A percentile compares a stretch with the other conserved stretches of the same genome.
phyloP scores from a whole-genome alignment of 1,140 invertebrate genomes.

The Apis cerana region DNA sequence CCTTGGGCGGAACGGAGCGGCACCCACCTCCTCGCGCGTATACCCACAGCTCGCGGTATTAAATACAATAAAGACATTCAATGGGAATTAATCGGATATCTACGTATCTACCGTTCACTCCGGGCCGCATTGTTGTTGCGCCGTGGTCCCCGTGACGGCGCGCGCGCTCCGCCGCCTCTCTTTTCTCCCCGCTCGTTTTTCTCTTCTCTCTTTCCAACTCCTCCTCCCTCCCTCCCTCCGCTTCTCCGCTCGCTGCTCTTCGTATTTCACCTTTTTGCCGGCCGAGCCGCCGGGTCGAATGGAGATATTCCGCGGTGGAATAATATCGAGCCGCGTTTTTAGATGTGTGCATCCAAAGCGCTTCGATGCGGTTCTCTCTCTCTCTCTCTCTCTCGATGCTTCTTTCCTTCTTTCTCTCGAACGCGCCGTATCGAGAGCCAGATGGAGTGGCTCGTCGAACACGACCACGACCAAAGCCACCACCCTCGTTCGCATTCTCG shows the following conservation, averaged over 20 bases:
- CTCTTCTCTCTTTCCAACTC: slow-evolving; percentile 12
- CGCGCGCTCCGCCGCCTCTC: slow-evolving; percentile 22
- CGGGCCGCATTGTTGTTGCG: slow-evolving; percentile 60
- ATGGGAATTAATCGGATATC: slow-evolving; percentile 79
- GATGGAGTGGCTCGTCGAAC: not conserved
- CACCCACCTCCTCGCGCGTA: not conserved
- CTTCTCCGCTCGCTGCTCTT: slow-evolving; percentile 19
- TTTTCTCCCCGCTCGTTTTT: slow-evolving; percentile 32
- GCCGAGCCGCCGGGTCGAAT: slow-evolving; percentile 44
- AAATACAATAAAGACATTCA: slow-evolving; percentile 80
- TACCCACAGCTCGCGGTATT: slow-evolving; percentile 60
- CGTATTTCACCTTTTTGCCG: slow-evolving; percentile 38
- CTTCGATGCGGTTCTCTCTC: slow-evolving; percentile 8
- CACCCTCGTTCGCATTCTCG: slow-evolving; percentile 48
- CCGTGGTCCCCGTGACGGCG: slow-evolving; percentile 48
- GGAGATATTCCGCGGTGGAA: slow-evolving; percentile 64
- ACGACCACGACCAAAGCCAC: not conserved
- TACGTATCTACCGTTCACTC: slow-evolving; percentile 68
- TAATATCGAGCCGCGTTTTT: slow-evolving; percentile 61
- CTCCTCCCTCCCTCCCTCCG: slow-evolving; percentile 25
- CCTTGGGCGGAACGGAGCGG: not conserved
- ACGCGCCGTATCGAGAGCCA: too few relatives aligned
- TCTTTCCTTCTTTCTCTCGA: too few relatives aligned
- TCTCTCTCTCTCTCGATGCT: too few relatives aligned
- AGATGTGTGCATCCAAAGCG: slow-evolving; percentile 35